Conservation (phyloP, 2,888 invertebrate species). For the Nysson spinosus region DNA sequence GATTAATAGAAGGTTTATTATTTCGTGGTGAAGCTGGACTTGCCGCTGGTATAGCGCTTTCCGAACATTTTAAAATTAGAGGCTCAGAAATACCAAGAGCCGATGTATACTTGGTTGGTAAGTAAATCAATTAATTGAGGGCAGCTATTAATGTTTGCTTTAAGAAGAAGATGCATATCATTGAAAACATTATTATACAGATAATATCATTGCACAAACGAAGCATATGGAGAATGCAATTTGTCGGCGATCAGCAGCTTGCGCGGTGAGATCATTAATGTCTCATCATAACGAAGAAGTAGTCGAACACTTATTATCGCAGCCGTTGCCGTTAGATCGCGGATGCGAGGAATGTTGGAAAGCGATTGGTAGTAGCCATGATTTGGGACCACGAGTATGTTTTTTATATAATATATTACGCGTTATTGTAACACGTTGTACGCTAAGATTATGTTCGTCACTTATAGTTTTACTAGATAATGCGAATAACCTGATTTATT, state of each 20-base stretch:
- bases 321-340: constrained; percentile 69
- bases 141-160: not conserved
- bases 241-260: constrained; percentile 63
- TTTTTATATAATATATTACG: not conserved
- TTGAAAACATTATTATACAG: constrained; percentile 44
- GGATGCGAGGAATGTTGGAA: constrained; percentile 71
- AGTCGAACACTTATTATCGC: constrained; percentile 66
- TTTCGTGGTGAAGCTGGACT: constrained; percentile 65
- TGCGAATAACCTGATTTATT: not conserved
- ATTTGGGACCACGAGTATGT: constrained; percentile 61
- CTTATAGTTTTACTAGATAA: too few relatives aligned
- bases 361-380: constrained; percentile 65
- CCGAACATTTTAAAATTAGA: constrained; percentile 66
- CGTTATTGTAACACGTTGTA: not conserved
- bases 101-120: constrained; percentile 68
- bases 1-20: constrained; percentile 68
- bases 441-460: not conserved
- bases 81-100: constrained; percentile 69
- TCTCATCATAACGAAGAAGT: constrained; percentile 68
- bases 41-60: constrained; percentile 67
- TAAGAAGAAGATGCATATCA: not conserved
- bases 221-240: constrained; percentile 69
- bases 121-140: constrained; percentile 4
- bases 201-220: constrained; percentile 69
- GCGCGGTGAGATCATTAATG: constrained; percentile 64